Conservation (phyloP, 2,888 invertebrate species). For the Leptothorax acervorum region DNA sequence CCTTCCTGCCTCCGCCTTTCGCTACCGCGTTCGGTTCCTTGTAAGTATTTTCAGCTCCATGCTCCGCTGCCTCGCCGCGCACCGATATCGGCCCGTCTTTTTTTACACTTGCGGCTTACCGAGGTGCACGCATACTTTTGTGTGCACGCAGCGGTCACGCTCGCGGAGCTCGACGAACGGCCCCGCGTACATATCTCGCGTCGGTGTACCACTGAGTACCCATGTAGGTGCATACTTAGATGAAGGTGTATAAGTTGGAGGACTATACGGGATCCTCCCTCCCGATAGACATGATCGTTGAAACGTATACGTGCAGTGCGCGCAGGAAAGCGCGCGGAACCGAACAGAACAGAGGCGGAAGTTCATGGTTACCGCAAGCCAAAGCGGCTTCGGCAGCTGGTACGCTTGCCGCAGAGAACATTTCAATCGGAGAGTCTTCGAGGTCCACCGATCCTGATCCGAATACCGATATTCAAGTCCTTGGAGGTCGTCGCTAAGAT, state of each 20-base stretch:
- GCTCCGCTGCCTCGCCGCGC: conserved; percentile 65
- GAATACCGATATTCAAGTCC: conserved; percentile 69
- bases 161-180: conserved; percentile 42
- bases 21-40: conserved; percentile 61
- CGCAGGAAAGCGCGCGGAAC: conserved; percentile 55
- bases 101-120: conserved; percentile 50
- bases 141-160: conserved; percentile 43
- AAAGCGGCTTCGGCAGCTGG: conserved; percentile 55
- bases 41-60: conserved; percentile 58
- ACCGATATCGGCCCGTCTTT: conserved; percentile 54
- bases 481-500: conserved; percentile 60
- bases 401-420: conserved; percentile 61
- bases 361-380: conserved; percentile 62
- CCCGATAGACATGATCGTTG: conserved; percentile 31
- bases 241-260: conserved; percentile 36
- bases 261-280: conserved; percentile 22
- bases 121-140: conserved; percentile 53
- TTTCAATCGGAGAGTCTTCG: conserved; percentile 74
- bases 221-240: neutral
- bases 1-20: conserved; percentile 54
- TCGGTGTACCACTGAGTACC: neutral
- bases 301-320: conserved; percentile 3
- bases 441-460: conserved; percentile 71
- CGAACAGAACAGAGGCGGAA: conserved; percentile 63
- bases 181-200: conserved; percentile 18